phyloP scores from a whole-genome alignment of 2,797 vertebrate genomes.

The Aplochiton taeniatus region DNA sequence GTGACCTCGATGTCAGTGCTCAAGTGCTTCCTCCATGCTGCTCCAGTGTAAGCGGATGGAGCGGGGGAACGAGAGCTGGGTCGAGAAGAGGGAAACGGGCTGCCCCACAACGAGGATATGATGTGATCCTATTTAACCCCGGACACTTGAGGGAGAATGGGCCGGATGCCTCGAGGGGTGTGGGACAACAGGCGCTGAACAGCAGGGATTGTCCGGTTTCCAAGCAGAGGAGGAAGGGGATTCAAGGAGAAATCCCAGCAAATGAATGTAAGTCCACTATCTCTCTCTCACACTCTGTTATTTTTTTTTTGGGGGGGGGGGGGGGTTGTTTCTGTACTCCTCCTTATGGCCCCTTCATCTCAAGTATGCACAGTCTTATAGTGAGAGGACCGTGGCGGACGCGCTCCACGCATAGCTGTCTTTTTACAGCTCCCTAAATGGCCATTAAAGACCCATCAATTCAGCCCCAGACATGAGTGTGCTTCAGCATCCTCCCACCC shows the following conservation, averaged over 20 bases:
- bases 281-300: constrained; percentile 29
- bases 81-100: constrained; percentile 13
- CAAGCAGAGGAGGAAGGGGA: constrained; percentile 36
- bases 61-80: constrained; percentile 12
- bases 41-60: constrained; percentile 39
- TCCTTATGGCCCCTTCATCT: constrained; percentile 60
- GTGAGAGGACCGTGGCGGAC: constrained; percentile 59
- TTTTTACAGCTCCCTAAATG: constrained; percentile 82
- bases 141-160: constrained; percentile 64
- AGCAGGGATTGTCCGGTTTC: constrained; percentile 54
- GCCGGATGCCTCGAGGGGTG: constrained; percentile 54
- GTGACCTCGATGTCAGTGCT: constrained; percentile 35
- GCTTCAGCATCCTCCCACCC: constrained; percentile 78
- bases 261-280: constrained; percentile 51
- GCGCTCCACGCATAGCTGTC: constrained; percentile 79
- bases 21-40: constrained; percentile 48
- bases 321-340: constrained; percentile 25
- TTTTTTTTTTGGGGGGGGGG: not conserved
- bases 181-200: constrained; percentile 58
- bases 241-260: constrained; percentile 58
- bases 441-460: constrained; percentile 89
- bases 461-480: constrained; percentile 84
- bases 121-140: constrained; percentile 69
- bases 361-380: constrained; percentile 72
- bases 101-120: constrained; percentile 52